Evolutionary conservation across 2,113 vertebrate genomes (phyloP), one percentile per base, ranked within the genome.

Genomic region (Neomonachus schauinslandi): DNA sequence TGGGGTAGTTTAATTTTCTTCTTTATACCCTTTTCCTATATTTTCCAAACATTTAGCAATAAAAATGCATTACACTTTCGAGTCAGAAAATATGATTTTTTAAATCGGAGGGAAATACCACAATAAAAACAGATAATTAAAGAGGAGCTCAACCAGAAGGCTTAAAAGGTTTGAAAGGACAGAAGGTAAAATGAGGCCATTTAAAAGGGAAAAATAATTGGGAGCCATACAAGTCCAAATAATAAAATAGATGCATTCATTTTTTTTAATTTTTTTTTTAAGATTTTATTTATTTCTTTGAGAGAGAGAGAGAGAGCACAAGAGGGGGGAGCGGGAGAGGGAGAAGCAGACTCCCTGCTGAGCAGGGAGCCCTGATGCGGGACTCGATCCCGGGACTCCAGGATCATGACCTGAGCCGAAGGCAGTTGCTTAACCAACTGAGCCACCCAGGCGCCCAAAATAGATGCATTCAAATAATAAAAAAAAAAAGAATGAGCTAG

Each of bases 1-100:
- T 59, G 57, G 57, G 71, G 61, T 94, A 86, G 89, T 96, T 96
- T 86, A 77, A 71, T 96, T 92, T 89, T 85, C 33, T 93, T 93
- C 74, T 94, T 94, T 89, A 84, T 51, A 84, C 39, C 55, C 46
- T 85, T 31, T 92, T 94, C 61, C 42, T 94, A 26, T 92, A 79
- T 89, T 89, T 93, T 80, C 53, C 87, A 65, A 97, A 87, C 49
- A 55, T 31, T 90, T 91, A 94, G 74, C 76, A 96, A 88, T 97
- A 80, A 95, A 89, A 97, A 89, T 72, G 21, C 53, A 65, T 57
- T 61, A 49, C 12, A 36, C 53, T 93, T 93, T 36, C 7, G 21
- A 74, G 91, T 57, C 72, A 67, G 86, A 82, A 91, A 93, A 76
- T 79, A 93, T 4, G 36, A 57, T 67, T 55, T 94, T 97, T 94